phyloP scores from a whole-genome alignment of 1,140 invertebrate species.

The Eueides isabella region DNA sequence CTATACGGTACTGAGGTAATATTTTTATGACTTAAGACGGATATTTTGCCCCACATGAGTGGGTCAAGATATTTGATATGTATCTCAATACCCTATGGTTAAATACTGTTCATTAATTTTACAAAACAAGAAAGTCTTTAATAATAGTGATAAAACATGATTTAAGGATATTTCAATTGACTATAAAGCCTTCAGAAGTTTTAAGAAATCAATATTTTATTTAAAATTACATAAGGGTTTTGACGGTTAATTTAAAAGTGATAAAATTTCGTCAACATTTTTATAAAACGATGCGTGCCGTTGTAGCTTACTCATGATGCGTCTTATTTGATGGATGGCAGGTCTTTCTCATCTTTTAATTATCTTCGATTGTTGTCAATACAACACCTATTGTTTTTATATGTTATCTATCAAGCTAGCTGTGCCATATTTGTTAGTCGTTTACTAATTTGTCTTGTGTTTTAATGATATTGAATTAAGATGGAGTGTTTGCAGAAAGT shows the following conservation, averaged over 20 bases:
- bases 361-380: slow-evolving; percentile 65
- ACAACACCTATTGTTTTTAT: slow-evolving; percentile 70
- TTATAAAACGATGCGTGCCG: neutral
- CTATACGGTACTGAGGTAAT: slow-evolving; percentile 1
- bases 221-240: neutral
- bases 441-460: slow-evolving; percentile 69
- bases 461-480: neutral
- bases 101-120: slow-evolving; percentile 40
- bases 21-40: slow-evolving; percentile 4
- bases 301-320: neutral
- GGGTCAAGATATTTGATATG: slow-evolving; percentile 46
- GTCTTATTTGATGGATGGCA: slow-evolving; percentile 60
- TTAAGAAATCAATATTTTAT: slow-evolving; percentile 7
- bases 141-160: slow-evolving; percentile 33
- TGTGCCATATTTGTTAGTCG: slow-evolving; percentile 65
- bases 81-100: slow-evolving; percentile 44
- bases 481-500: neutral
- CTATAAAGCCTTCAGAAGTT: slow-evolving; percentile 23
- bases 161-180: slow-evolving; percentile 45
- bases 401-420: slow-evolving; percentile 70
- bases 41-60: slow-evolving; percentile 29
- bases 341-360: slow-evolving; percentile 69
- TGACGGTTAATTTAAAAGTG: neutral
- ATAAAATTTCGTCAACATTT: neutral
- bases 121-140: slow-evolving; percentile 41